Conservation (phyloP, 2,797 vertebrate species). For the Lagodon rhomboides region DNA sequence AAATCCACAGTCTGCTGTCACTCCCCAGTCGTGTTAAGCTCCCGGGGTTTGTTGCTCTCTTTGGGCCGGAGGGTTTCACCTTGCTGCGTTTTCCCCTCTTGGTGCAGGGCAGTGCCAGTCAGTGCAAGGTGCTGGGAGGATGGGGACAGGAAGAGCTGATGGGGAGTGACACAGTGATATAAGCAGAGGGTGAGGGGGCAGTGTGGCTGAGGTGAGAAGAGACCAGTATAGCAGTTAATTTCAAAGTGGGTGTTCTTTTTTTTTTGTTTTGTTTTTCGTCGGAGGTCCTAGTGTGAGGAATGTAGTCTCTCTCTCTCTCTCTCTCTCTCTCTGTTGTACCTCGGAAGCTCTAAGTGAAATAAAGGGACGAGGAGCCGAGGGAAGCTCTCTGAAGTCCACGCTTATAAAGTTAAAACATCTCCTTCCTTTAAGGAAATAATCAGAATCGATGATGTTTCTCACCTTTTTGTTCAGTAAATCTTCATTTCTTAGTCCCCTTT, state of each 20-base stretch:
- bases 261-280: background rate
- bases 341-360: background rate
- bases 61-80: constrained; percentile 26
- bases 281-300: constrained; percentile 2
- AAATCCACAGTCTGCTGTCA: constrained; percentile 36
- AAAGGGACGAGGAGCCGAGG: background rate
- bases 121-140: constrained; percentile 37
- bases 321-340: background rate
- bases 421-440: background rate
- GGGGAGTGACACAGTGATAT: constrained; percentile 18
- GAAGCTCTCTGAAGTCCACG: background rate
- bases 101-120: constrained; percentile 33
- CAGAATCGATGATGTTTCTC: background rate
- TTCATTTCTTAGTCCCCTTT: too few relatives aligned
- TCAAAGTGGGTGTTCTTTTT: constrained; percentile 5
- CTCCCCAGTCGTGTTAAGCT: constrained; percentile 16
- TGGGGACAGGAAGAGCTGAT: constrained; percentile 17
- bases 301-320: constrained; percentile 12
- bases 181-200: constrained; percentile 1
- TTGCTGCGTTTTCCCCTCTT: constrained; percentile 20
- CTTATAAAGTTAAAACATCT: background rate
- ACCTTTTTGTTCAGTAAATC: background rate
- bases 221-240: constrained; percentile 2
- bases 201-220: constrained; percentile 26
- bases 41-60: constrained; percentile 10